Evolutionary conservation across 2,113 vertebrate genomes (phyloP).

Genomic region (Chaetura pelagica): DNA sequence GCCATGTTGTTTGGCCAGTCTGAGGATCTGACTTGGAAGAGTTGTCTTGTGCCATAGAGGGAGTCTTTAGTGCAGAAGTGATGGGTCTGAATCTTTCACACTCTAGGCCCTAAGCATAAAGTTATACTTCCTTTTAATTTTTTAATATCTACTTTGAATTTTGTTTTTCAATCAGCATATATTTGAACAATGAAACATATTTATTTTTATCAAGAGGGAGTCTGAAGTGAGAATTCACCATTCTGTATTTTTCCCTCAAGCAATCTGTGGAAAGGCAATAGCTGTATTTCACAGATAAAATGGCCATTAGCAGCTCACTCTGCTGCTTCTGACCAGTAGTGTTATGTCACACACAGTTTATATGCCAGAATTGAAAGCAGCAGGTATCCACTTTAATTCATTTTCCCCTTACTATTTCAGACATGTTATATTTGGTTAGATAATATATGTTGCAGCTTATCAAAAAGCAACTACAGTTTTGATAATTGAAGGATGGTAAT

Average conservation of each 20-base stretch:
- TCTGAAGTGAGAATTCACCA: constrained; percentile 19
- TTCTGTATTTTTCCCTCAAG: not conserved
- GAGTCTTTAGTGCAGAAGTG: not conserved
- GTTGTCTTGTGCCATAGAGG: not conserved
- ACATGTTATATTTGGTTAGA: not conserved
- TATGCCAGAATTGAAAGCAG: constrained; percentile 29
- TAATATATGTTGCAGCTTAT: not conserved
- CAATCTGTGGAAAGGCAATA: not conserved
- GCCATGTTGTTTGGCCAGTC: not conserved
- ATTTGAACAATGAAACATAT: constrained; percentile 40
- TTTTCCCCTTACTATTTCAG: constrained; percentile 22
- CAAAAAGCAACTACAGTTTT: not conserved
- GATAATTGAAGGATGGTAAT: not conserved
- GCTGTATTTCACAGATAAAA: constrained; percentile 41
- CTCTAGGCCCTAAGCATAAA: not conserved
- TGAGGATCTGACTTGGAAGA: not conserved
- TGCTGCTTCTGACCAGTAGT: constrained; percentile 6
- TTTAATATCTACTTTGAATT: constrained; percentile 1
- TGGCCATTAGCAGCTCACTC: constrained; percentile 1
- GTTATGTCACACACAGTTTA: not conserved
- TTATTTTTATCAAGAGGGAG: constrained; percentile 40
- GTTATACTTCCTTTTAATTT: not conserved
- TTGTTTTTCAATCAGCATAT: constrained; percentile 27
- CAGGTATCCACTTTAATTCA: constrained; percentile 23
- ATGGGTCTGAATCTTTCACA: not conserved